These are phyloP conservation scores for Lepidochrysops patricia DNA, from an alignment of 2,888 invertebrate species.

Conservation along the genomic window DNA sequence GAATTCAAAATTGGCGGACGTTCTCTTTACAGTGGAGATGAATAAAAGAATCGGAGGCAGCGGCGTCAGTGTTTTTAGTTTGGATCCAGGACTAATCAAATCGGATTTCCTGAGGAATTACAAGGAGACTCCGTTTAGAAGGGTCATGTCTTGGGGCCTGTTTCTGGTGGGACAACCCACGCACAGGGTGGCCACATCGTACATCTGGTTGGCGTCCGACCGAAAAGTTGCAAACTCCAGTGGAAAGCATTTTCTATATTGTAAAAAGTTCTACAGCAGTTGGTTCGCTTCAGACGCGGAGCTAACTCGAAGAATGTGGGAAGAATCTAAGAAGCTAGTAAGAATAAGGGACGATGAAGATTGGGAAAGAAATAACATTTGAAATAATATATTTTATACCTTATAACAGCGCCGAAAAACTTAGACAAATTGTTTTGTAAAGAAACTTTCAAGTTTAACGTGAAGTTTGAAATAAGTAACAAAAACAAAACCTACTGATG, in stretches of 20 bases:
- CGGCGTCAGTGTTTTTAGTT: conserved; percentile 83
- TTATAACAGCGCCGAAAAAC: no score
- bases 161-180: conserved; percentile 36
- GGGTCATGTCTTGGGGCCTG: conserved; percentile 34
- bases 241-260: conserved; percentile 52
- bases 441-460: no score
- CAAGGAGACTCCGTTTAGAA: conserved; percentile 30
- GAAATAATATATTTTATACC: no score
- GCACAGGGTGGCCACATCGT: conserved; percentile 40
- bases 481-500: no score
- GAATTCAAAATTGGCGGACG: conserved; percentile 47
- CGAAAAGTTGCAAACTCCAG: conserved; percentile 36
- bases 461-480: no score
- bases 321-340: conserved; percentile 41
- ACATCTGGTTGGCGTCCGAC: conserved; percentile 46
- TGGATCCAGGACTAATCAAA: conserved; percentile 88
- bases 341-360: conserved; percentile 39
- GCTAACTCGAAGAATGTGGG: conserved; percentile 40
- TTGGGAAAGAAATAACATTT: conserved; percentile 35
- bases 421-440: no score
- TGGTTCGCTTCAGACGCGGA: conserved; percentile 52
- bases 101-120: conserved; percentile 82
- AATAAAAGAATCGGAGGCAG: conserved; percentile 40
- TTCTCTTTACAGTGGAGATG: conserved; percentile 70
- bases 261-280: conserved; percentile 45